Percentiles rank a stretch among this genome's conserved stretches.
These are phyloP conservation scores for Leptoclinus maculatus DNA, from an alignment of 2,797 vertebrate species.

Conservation along the genomic window DNA sequence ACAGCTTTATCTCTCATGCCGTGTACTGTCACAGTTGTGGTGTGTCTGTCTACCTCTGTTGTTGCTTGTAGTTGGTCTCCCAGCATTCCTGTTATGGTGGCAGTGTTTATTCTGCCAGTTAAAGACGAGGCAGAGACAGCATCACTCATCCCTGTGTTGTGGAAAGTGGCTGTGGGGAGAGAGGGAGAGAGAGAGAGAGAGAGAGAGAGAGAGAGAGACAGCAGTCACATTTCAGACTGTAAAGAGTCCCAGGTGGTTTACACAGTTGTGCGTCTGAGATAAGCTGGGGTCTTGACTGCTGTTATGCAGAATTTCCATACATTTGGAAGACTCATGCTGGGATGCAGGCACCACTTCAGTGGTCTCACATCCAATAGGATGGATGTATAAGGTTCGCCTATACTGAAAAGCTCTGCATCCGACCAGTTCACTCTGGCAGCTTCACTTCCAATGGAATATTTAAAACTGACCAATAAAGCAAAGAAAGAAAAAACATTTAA, in stretches of 20 bases:
- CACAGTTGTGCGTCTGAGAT: slow-evolving; percentile 65
- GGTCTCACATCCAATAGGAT: slow-evolving; percentile 26
- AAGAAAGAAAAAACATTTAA: background rate
- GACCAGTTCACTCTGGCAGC: background rate
- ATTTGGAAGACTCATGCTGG: slow-evolving; percentile 21
- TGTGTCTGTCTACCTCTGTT: slow-evolving; percentile 66
- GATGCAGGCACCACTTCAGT: slow-evolving; percentile 26
- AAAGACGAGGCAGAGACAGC: slow-evolving; percentile 64
- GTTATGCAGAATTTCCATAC: slow-evolving; percentile 61
- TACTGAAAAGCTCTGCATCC: slow-evolving; percentile 4
- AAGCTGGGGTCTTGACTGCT: slow-evolving; percentile 68
- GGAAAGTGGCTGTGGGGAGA: slow-evolving; percentile 23
- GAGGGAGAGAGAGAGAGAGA: background rate
- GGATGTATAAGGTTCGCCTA: background rate
- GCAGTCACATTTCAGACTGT: slow-evolving; percentile 64
- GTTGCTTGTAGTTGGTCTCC: slow-evolving; percentile 71
- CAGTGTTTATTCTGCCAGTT: slow-evolving; percentile 77
- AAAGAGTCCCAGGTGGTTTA: slow-evolving; percentile 70
- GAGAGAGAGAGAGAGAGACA: slow-evolving; percentile 22
- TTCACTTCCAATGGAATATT: background rate
- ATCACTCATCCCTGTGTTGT: slow-evolving; percentile 70
- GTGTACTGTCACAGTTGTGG: slow-evolving; percentile 62
- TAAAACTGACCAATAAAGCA: slow-evolving; percentile 6
- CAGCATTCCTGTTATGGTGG: slow-evolving; percentile 63
- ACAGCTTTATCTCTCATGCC: slow-evolving; percentile 60